Conservation (phyloP, 2,113 vertebrate species). For the Callaeas wilsoni region DNA sequence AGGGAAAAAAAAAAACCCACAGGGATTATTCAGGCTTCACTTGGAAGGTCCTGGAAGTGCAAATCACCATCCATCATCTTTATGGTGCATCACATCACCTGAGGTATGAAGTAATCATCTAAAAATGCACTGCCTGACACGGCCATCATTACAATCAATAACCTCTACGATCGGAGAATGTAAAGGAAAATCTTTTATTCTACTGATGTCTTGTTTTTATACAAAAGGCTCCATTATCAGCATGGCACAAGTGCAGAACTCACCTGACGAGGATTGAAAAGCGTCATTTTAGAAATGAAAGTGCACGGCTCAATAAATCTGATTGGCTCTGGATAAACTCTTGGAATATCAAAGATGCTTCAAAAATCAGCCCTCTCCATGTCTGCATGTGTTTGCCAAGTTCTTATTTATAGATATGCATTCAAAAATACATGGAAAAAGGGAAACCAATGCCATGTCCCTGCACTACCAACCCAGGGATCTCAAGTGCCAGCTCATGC, state of each 20-base stretch:
- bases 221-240: neutral
- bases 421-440: neutral
- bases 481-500: neutral
- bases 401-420: neutral
- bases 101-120: constrained; percentile 60
- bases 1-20: neutral
- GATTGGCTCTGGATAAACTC: neutral
- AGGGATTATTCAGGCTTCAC: neutral
- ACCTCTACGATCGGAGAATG: neutral
- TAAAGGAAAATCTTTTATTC: constrained; percentile 16
- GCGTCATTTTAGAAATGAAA: neutral
- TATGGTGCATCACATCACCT: constrained; percentile 38
- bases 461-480: neutral
- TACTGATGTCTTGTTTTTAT: neutral
- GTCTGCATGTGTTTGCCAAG: neutral
- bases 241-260: neutral
- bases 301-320: neutral
- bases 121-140: constrained; percentile 43
- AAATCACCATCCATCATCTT: constrained; percentile 45
- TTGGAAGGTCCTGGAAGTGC: constrained; percentile 24
- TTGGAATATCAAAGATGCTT: neutral
- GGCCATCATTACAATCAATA: constrained; percentile 4
- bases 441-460: neutral
- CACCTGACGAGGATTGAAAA: neutral
- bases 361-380: neutral